Evolutionary conservation across 2,113 vertebrate species (phyloP), one percentile per base, ranked within the genome.

Genomic region (Pogona vitticeps): DNA sequence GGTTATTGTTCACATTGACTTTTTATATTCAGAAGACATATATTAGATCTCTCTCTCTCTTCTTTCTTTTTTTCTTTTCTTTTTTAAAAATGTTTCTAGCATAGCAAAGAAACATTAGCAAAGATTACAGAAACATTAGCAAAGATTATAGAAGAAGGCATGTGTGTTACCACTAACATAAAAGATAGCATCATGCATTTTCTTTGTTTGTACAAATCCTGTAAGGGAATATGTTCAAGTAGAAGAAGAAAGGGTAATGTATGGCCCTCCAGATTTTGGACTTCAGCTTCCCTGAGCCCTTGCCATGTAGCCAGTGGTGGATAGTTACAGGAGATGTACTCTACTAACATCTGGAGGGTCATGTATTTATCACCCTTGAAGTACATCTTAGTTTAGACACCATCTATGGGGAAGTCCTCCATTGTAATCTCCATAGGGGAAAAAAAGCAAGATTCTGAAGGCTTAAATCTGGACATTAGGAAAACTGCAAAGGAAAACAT

Each of bases 1-100:
- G n/a, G 4, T 80, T 88, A 84, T 71, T 79, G 68, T 80, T 84
- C 70, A 23, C n/a, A 72, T 40, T 79, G 67, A 72, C 17, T 52
- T 71, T 78, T 83, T 63, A 83, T 84, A 38, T 84, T 38, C 42
- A 15, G 52, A 80, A 84, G 65, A 31, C 56, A 23, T 38, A 78
- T n/a, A 78, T 83, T 73, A 79, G 52, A 15, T 63, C 6, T 40
- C 56, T 71, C n/a, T 52, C n/a, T 76, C n/a, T 40, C 12, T 21
- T 52, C 46, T 63, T 3, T 40, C 56, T 71, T 23, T 52, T 26
- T 76, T 33, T 40, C 12, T 21, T 21, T 17, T n/a, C n/a, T n/a
- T n/a, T n/a, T n/a, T n/a, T n/a, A n/a, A n/a, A n/a, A n/a, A n/a
- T n/a, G n/a, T n/a, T 56, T n/a, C 73, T 20, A 70, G 31, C 15